Base-by-base conservation (phyloP, 2,888 invertebrate species). In the Torymus texanus region DNA sequence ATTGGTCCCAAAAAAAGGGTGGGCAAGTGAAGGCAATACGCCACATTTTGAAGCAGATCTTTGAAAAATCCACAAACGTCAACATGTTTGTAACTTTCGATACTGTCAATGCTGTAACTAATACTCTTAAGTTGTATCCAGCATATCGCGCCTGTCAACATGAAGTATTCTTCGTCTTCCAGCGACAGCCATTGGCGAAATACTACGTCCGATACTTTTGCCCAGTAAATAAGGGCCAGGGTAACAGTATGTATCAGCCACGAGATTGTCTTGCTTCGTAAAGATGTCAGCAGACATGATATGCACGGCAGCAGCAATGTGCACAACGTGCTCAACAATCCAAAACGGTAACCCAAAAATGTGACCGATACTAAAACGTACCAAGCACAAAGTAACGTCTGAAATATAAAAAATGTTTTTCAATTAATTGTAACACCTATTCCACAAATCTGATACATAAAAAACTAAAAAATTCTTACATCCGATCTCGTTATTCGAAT, bases 1-100 rank as follows among this genome's bases (percentile, higher is more conserved):
- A 97, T 92, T n/a, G 98, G 98, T 18, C 98, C 98, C 84, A 94
- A 92, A 85, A 95, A 94, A 79, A 96, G 91, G n/a, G 95, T 92
- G 21, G 98, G 98, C 73, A 97, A 92, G 89, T 98, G 97, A 70
- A 97, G 92, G 78, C 94, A 93, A 89, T 97, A 98, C 21, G 94
- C 94, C 71, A 88, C 80, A 67, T 85, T 88, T 56, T 86, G 83
- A 10, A 95, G 88, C 85, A 94, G 92, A 82, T 93, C 92, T 72
- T 91, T 83, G 2, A 93, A 83, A 82, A 87, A 87, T 80, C 85
- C 83, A 62, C 55, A 80, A 59, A 81, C 74, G 85, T 87, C 83
- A 87, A 86, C 79, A 85, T 87, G 84, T 79, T 88, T 70, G 89
- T 85, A 84, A 63, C 83, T 82, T 56, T 84, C 73, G 63, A 92